Percentiles rank a stretch among this genome's conserved stretches.
phyloP scores from a whole-genome alignment of 2,797 vertebrate genomes.

The Lagodon rhomboides region DNA sequence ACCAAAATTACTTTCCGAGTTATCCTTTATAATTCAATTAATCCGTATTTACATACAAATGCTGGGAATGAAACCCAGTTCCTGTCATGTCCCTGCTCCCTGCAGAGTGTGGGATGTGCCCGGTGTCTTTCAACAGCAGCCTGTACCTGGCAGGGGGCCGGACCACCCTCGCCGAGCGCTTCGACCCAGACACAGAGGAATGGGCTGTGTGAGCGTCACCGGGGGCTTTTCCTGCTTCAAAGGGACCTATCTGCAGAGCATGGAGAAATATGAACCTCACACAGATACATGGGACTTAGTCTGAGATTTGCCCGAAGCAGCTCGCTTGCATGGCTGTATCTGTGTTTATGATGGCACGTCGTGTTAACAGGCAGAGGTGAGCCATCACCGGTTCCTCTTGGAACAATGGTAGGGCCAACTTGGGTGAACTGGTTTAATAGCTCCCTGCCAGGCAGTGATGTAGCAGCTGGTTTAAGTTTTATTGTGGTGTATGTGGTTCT shows the following conservation, averaged over 20 bases:
- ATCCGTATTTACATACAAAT: conserved; percentile 27
- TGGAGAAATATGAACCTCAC: conserved; percentile 87
- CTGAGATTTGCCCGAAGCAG: conserved; percentile 85
- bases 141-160: conserved; percentile 88
- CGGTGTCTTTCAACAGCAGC: conserved; percentile 86
- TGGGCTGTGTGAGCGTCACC: conserved; percentile 88
- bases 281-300: conserved; percentile 85
- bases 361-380: background rate
- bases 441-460: conserved; percentile 2
- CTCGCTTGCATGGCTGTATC: conserved; percentile 85
- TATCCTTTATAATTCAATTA: conserved; percentile 7
- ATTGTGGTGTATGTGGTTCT: background rate
- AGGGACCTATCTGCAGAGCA: conserved; percentile 86
- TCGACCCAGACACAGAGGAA: conserved; percentile 86
- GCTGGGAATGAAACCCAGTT: background rate
- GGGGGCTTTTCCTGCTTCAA: conserved; percentile 88
- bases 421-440: conserved; percentile 8
- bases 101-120: conserved; percentile 85
- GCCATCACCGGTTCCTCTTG: background rate
- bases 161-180: conserved; percentile 85
- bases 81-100: conserved; percentile 29
- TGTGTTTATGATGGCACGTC: conserved; percentile 83
- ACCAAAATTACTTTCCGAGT: conserved; percentile 14
- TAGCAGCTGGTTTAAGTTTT: conserved; percentile 5
- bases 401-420: background rate